Conservation (phyloP, 37 sponge, comb jelly and placozoan species). For the Crambe crambe region DNA sequence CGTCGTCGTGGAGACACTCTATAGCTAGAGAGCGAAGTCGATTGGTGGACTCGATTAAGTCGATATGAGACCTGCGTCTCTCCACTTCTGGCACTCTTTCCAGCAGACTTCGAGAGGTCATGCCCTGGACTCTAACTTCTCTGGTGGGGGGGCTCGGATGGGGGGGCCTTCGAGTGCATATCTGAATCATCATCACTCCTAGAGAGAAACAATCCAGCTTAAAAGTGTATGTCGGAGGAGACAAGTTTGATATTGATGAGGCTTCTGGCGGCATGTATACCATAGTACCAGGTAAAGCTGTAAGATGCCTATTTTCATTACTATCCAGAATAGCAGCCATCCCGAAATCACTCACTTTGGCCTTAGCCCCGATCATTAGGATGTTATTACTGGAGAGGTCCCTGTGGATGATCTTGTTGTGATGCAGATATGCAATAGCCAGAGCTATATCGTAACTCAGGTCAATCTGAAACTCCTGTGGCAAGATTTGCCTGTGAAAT, state of each 20-base stretch:
- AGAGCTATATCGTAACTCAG: constrained; percentile 11
- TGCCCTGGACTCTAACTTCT: not conserved
- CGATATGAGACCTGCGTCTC: not conserved
- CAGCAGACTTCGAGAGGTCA: not conserved
- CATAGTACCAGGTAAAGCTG: constrained; percentile 13
- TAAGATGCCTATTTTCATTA: not conserved
- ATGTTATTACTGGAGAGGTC: constrained; percentile 37
- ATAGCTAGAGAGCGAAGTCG: not conserved
- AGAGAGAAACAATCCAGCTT: constrained; percentile 45
- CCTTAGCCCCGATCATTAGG: not conserved
- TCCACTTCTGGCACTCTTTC: not conserved
- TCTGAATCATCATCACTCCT: constrained; percentile 32
- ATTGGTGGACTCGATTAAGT: not conserved
- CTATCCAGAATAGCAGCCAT: not conserved
- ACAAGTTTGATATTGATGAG: not conserved
- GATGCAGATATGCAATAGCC: constrained; percentile 25
- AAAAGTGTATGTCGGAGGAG: constrained; percentile 2
- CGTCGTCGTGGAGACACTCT: not conserved
- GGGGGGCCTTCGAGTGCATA: constrained; percentile 23
- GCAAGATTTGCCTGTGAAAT: not conserved
- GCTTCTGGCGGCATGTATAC: constrained; percentile 50
- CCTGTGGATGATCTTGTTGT: constrained; percentile 9
- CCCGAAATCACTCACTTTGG: constrained; percentile 40
- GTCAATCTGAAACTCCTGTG: not conserved
- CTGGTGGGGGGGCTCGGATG: not conserved